phyloP scores from a whole-genome alignment of 2,113 vertebrate genomes.

The Verasper variegatus region DNA sequence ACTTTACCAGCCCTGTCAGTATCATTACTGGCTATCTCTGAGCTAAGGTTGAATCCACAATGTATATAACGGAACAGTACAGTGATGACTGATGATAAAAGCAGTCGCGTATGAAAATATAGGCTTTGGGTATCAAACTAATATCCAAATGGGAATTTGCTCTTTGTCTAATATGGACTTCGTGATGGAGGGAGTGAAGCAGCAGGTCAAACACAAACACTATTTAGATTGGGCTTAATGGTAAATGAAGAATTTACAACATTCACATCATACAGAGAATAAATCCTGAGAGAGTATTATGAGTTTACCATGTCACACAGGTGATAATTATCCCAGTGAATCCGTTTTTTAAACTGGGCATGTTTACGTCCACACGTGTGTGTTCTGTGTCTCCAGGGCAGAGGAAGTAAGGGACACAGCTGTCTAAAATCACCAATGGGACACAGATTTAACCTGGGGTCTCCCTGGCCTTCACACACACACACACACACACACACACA shows the following conservation, averaged over 20 bases:
- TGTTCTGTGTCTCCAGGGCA: conserved; percentile 55
- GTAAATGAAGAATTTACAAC: neutral
- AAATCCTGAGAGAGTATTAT: conserved; percentile 21
- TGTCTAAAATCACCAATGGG: conserved; percentile 71
- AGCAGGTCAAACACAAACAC: too few relatives aligned
- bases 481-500: conserved; percentile 26
- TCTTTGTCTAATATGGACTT: neutral
- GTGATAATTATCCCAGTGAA: conserved; percentile 44
- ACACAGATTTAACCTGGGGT: conserved; percentile 71
- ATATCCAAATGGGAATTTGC: neutral
- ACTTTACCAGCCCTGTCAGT: neutral
- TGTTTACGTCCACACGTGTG: conserved; percentile 1
- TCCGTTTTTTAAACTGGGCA: conserved; percentile 25
- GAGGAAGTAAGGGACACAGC: conserved; percentile 73
- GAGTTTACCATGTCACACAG: conserved; percentile 64
- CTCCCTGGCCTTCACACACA: conserved; percentile 45
- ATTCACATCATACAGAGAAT: neutral
- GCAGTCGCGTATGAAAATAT: neutral
- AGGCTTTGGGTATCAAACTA: neutral
- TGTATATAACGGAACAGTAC: neutral
- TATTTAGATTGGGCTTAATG: too few relatives aligned
- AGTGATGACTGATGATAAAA: neutral
- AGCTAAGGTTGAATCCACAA: neutral
- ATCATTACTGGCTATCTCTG: neutral
- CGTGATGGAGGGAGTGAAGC: too few relatives aligned